Evolutionary conservation across 2,888 invertebrate genomes (phyloP).

Genomic region (Hydrotaea cyrtoneurina): DNA sequence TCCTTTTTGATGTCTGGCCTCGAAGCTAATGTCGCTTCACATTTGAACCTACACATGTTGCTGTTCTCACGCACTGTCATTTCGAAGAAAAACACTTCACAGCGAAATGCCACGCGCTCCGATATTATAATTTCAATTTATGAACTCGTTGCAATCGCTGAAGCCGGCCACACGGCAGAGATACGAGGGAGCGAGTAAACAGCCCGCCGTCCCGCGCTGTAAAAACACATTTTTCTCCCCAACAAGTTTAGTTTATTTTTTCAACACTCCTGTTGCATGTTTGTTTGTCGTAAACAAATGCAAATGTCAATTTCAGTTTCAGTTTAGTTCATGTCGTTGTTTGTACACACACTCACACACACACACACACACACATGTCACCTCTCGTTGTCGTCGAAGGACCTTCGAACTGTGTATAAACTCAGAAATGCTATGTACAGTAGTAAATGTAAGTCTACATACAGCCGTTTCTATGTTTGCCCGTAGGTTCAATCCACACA

Average conservation of each 20-base stretch:
- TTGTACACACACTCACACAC: background rate
- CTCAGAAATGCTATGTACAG: background rate
- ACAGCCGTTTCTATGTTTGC: background rate
- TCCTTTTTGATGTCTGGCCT: background rate
- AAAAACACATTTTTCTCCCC: slow-evolving; percentile 29
- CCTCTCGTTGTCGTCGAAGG: background rate
- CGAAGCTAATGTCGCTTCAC: background rate
- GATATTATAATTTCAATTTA: slow-evolving; percentile 59
- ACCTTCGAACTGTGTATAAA: slow-evolving; percentile 6
- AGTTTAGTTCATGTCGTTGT: slow-evolving; percentile 3
- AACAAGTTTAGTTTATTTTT: slow-evolving; percentile 25
- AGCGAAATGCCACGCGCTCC: slow-evolving; percentile 34
- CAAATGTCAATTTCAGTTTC: slow-evolving; percentile 56
- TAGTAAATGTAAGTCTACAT: background rate
- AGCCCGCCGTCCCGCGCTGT: background rate
- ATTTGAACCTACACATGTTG: slow-evolving; percentile 48
- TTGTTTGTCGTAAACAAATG: slow-evolving; percentile 59
- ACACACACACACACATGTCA: background rate
- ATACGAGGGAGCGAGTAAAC: no score
- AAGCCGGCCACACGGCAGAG: background rate
- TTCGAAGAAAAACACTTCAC: slow-evolving; percentile 41
- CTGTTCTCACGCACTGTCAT: slow-evolving; percentile 56
- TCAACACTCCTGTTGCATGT: slow-evolving; percentile 61
- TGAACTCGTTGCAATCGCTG: slow-evolving; percentile 50
- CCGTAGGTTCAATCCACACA: background rate